A percentile compares a stretch with the other conserved stretches of the same genome.
phyloP scores from a whole-genome alignment of 2,113 vertebrate species.

The Perca flavescens region DNA sequence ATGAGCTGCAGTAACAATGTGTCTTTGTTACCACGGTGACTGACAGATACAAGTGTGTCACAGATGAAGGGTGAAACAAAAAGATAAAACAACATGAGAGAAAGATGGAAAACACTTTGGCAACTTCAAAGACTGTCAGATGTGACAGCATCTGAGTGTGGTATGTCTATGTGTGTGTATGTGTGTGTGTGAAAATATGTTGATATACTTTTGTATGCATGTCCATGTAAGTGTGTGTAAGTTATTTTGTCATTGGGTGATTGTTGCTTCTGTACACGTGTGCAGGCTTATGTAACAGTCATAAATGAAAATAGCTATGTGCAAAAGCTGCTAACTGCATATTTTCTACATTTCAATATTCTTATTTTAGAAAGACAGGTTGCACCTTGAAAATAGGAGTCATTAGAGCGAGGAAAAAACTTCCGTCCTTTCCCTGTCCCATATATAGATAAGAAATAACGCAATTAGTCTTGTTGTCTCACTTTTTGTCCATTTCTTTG shows the following conservation, averaged over 20 bases:
- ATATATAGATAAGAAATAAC: neutral
- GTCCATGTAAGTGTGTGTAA: neutral
- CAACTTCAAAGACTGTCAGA: slow-evolving; percentile 66
- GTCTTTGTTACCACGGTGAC: slow-evolving; percentile 66
- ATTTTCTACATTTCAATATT: neutral
- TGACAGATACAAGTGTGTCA: slow-evolving; percentile 56
- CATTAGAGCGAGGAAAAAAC: neutral
- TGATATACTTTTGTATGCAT: neutral
- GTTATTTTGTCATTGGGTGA: neutral
- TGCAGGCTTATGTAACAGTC: neutral
- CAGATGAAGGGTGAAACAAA: slow-evolving; percentile 46
- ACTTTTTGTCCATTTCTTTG: too few relatives aligned
- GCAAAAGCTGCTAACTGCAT: neutral
- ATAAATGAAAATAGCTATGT: neutral
- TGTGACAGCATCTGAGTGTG: slow-evolving; percentile 5
- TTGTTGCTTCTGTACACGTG: neutral
- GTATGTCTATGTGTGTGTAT: neutral
- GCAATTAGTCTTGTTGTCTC: neutral
- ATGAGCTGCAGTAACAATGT: slow-evolving; percentile 54
- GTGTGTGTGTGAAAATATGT: slow-evolving; percentile 11
- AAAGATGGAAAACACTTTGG: slow-evolving; percentile 41
- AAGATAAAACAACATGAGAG: slow-evolving; percentile 63
- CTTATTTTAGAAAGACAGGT: neutral
- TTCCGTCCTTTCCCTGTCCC: neutral
- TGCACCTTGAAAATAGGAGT: neutral